Base-by-base conservation (phyloP, 2,888 invertebrate species). In the Clitarchus hookeri region DNA sequence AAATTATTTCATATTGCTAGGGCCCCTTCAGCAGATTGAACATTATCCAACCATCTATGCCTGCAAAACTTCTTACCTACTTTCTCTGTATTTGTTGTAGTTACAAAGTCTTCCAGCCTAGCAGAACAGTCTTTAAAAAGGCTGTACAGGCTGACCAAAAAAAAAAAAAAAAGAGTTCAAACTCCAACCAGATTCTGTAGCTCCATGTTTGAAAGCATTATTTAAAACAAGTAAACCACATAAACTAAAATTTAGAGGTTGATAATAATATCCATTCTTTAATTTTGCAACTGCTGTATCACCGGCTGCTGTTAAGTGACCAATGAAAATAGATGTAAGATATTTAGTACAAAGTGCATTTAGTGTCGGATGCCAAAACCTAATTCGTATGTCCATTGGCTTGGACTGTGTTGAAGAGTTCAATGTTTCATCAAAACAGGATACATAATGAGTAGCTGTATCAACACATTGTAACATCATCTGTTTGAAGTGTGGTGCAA, bases 191-290 rank as follows among this genome's bases (percentile, higher is more conserved):
- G 23, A 65, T 65, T 6, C 65, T 16, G 65, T n/a, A 65, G 16
- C 65, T 65, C 65, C 65, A 65, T 65, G 65, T 65, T 65, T 65
- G 65, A 65, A 65, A 16, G n/a, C 65, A 65, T 65, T 65, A n/a
- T 65, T 65, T n/a, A 65, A 16, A 65, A 65, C 65, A 65, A 11
- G 65, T 23, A 65, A 65, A 0, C 65, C 65, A 65, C 65, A 65
- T 65, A 23, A n/a, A 23, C 65, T 23, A 6, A 65, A 65, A 65
- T 65, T 12, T 65, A 12, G 16, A 65, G 65, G 19, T n/a, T 65
- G 65, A 65, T 23, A 65, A 23, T 65, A 6, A 65, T 23, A 65
- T 6, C 16, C 65, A 65, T 65, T 65, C 65, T 65, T 65, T 2
- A 65, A 53, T 65, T 65, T 65, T 65, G 19, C n/a, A 65, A 65